Evolutionary conservation across 37 sponge, comb jelly and placozoan species (phyloP).

Genomic region (Aphrocallistes beatrix): DNA sequence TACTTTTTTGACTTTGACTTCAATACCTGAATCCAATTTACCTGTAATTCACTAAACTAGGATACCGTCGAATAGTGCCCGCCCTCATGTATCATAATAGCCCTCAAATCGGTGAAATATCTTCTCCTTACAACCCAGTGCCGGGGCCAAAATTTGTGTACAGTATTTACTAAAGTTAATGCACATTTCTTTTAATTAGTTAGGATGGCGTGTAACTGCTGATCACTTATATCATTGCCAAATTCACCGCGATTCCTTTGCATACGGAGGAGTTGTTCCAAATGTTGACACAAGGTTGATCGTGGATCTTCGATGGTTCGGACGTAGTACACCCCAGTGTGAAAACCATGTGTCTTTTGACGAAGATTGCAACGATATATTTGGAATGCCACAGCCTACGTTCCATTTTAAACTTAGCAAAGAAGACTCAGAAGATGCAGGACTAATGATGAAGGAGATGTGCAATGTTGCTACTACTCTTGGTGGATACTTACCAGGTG

Average conservation of each 20-base stretch:
- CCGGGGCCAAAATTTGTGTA: too few species aligned
- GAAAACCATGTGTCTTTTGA: constrained; percentile 30
- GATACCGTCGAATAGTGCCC: too few species aligned
- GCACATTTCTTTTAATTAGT: too few species aligned
- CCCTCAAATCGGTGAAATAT: too few species aligned
- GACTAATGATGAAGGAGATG: constrained; percentile 43
- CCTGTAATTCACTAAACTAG: too few species aligned
- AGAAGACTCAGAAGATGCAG: constrained; percentile 9
- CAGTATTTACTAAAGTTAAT: too few species aligned
- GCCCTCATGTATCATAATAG: too few species aligned
- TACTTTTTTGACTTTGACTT: too few species aligned
- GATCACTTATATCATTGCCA: constrained; percentile 34
- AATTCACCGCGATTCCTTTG: constrained; percentile 23
- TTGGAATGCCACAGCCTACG: constrained; percentile 49
- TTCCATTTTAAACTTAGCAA: constrained; percentile 25
- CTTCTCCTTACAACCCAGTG: too few species aligned
- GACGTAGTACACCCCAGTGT: constrained; percentile 12
- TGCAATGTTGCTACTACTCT: constrained; percentile 23
- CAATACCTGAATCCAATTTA: too few species aligned
- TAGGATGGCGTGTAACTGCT: constrained; percentile 27
- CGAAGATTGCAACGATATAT: constrained; percentile 22
- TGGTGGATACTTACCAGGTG: constrained; percentile 39
- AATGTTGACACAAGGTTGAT: constrained; percentile 36
- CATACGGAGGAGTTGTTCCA: constrained; percentile 28
- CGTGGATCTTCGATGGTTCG: constrained; percentile 46